These are phyloP conservation scores for Ceyx cyanopectus DNA, from an alignment of 2,113 vertebrate species.

Conservation along the genomic window DNA sequence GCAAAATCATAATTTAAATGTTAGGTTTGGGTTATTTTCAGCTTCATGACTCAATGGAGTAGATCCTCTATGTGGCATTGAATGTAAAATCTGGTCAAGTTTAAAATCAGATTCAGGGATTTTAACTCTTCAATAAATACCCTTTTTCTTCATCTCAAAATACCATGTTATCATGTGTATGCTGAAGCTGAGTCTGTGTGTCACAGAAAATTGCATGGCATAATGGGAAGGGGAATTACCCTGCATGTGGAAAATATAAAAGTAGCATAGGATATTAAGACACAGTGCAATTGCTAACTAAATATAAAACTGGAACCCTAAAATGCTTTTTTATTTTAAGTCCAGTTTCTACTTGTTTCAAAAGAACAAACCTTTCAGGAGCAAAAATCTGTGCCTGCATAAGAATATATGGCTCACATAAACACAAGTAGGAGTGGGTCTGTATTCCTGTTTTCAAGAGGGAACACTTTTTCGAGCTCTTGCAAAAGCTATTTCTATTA, in stretches of 20 bases:
- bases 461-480: neutral
- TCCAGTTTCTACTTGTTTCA: neutral
- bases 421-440: neutral
- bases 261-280: neutral
- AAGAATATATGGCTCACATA: neutral
- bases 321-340: neutral
- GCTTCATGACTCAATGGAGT: constrained; percentile 70
- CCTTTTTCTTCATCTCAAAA: neutral
- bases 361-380: neutral
- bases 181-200: neutral
- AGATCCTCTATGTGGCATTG: constrained; percentile 40
- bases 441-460: neutral
- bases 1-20: constrained; percentile 75
- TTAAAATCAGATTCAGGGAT: constrained; percentile 58
- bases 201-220: neutral
- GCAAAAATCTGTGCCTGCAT: neutral
- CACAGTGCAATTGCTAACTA: neutral
- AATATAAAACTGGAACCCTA: neutral
- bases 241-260: neutral
- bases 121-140: constrained; percentile 3
- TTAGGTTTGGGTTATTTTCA: constrained; percentile 79
- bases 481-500: neutral
- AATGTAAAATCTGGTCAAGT: constrained; percentile 70
- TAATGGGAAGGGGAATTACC: neutral
- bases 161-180: neutral